Conservation (phyloP, 2,797 vertebrate genomes). For the Emydoidea blandingii region DNA sequence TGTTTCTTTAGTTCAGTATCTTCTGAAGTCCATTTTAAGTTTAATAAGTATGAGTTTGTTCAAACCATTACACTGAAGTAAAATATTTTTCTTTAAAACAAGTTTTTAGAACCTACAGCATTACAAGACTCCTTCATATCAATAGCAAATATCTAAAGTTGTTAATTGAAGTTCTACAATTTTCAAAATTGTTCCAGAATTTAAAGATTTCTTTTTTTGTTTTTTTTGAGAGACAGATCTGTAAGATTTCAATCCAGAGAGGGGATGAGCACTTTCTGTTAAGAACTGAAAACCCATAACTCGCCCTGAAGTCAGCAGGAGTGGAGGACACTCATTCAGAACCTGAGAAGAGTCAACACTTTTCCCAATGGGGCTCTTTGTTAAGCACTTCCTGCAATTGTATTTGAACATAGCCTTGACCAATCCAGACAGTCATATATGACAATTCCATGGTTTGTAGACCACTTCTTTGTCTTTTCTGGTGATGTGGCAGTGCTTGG, state of each 20-base stretch:
- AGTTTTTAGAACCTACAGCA: rapidly evolving
- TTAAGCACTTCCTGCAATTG: not conserved
- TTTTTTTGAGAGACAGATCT: not conserved
- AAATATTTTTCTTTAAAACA: not conserved
- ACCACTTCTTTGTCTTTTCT: not conserved
- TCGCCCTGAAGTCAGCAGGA: rapidly evolving
- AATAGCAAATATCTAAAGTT: not conserved
- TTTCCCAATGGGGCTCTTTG: rapidly evolving
- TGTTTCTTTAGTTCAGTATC: not conserved
- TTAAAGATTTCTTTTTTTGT: not conserved
- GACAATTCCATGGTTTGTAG: not conserved
- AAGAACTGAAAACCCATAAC: not conserved
- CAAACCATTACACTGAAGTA: not conserved
- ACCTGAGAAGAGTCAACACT: not conserved
- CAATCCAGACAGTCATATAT: not conserved
- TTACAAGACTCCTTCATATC: not conserved
- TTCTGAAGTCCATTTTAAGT: not conserved
- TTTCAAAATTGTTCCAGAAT: not conserved
- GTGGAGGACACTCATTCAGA: rapidly evolving
- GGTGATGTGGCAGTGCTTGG: not conserved
- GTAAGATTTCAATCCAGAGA: not conserved
- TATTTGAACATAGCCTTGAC: rapidly evolving
- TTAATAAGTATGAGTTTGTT: not conserved
- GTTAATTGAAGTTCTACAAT: not conserved
- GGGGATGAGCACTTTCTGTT: not conserved